Base-by-base conservation (phyloP, 2,888 invertebrate species). In the Ceratothoa steindachneri region DNA sequence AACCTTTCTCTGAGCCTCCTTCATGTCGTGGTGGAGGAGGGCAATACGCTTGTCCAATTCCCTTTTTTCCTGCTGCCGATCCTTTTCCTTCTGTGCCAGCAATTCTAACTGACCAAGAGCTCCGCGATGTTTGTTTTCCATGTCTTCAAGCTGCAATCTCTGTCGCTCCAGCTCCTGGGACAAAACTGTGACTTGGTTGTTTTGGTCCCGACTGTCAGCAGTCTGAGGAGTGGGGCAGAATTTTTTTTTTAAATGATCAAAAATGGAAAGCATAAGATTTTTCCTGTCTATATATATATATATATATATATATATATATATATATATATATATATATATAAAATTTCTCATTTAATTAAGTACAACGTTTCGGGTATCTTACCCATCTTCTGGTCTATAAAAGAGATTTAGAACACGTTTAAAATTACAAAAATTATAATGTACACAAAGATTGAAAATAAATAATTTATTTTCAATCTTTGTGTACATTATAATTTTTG, bases 11-110 rank as follows among this genome's bases (percentile, higher is more conserved):
- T 93, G 93, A 24, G 82, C 82, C 84, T 97, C 96, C 84, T 94
- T 95, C 80, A 93, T 88, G 83, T 92, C 94, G 84, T 96, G 95
- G 83, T 91, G 90, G 0, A 94, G 86, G 80, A 95, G 87, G 2
- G 95, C 93, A 82, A 95, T 84, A 82, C 91, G 92, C 84, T 93
- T 93, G 84, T 97, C 96, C 74, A 93, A 89, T 78, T 91, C 91
- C 30, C 90, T 89, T 77, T 91, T 88, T 82, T 95, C 91, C 82
- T 92, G 90, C 81, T 92, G 89, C 81, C 91, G 86, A 82, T 91
- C 89, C 71, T 88, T 87, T 85, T 97, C 96, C 60, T 91, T 88
- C 82, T 90, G 89, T 15, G 90, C 89, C 80, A 92, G 87, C 81
- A 89, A 87, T 82, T 94, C 93, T 80, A 95, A 86, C 85, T 95